phyloP scores from a whole-genome alignment of 2,888 invertebrate genomes.

The Meteorus colon region DNA sequence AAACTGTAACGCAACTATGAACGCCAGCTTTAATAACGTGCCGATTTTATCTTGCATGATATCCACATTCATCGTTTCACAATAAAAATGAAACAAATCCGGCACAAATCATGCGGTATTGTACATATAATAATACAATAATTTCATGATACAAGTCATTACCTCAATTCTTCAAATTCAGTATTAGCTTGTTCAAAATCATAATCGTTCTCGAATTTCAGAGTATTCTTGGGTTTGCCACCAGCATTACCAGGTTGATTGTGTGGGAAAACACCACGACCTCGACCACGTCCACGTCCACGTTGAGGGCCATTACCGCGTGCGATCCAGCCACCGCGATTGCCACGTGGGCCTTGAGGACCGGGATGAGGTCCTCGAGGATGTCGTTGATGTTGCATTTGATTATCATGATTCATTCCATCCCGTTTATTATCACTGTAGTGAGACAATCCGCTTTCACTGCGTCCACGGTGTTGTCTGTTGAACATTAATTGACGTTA shows the following conservation, averaged over 20 bases:
- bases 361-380: conserved; percentile 60
- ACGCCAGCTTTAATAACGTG: conserved; percentile 55
- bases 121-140: conserved; percentile 1
- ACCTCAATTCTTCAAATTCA: conserved; percentile 92
- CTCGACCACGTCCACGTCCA: conserved; percentile 63
- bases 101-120: conserved; percentile 62
- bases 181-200: conserved; percentile 99
- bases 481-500: conserved; percentile 1
- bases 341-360: conserved; percentile 70
- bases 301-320: conserved; percentile 71
- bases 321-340: conserved; percentile 68
- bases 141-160: conserved; percentile 21
- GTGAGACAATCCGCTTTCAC: conserved; percentile 65
- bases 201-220: conserved; percentile 97
- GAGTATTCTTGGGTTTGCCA: conserved; percentile 79
- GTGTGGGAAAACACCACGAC: conserved; percentile 68
- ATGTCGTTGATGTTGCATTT: conserved; percentile 51
- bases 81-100: conserved; percentile 60
- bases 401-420: conserved; percentile 58
- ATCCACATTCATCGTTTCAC: conserved; percentile 65
- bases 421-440: conserved; percentile 67
- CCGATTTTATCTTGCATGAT: conserved; percentile 64
- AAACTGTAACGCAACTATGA: conserved; percentile 51
- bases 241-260: conserved; percentile 67
- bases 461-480: conserved; percentile 54